Conservation (phyloP, 2,797 vertebrate species). For the Premnoplex brunnescens region DNA sequence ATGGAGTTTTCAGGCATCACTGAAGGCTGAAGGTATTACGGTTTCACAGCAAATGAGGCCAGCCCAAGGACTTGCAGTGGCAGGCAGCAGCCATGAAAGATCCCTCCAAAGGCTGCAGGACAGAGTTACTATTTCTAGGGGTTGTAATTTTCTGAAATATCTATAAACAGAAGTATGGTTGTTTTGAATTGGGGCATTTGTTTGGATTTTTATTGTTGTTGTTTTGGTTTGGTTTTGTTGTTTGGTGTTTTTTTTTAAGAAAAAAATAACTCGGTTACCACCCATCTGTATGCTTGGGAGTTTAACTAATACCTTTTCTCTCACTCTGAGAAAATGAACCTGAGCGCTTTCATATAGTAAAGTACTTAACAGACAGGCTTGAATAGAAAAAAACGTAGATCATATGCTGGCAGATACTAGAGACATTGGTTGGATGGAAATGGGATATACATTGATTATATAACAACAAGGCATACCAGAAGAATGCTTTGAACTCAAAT, state of each 20-base stretch:
- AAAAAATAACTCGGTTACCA: neutral
- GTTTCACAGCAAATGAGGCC: neutral
- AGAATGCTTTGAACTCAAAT: neutral
- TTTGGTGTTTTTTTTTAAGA: neutral
- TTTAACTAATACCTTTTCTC: neutral
- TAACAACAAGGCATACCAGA: neutral
- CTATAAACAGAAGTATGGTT: neutral
- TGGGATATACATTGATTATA: neutral
- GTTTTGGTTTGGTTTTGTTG: neutral
- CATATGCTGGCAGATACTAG: neutral
- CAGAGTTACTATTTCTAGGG: neutral
- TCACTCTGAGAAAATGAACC: neutral
- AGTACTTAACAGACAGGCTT: neutral
- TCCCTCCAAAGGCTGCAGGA: neutral
- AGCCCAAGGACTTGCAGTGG: neutral
- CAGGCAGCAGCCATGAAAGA: neutral
- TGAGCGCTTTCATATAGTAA: neutral
- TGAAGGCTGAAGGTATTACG: neutral
- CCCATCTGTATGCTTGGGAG: neutral
- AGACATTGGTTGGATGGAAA: neutral
- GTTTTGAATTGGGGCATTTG: neutral
- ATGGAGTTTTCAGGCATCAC: neutral
- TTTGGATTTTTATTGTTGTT: neutral
- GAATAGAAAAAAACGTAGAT: neutral
- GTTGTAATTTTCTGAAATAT: neutral